Evolutionary conservation across 2,113 vertebrate species (phyloP).

Genomic region (Falco punctatus): DNA sequence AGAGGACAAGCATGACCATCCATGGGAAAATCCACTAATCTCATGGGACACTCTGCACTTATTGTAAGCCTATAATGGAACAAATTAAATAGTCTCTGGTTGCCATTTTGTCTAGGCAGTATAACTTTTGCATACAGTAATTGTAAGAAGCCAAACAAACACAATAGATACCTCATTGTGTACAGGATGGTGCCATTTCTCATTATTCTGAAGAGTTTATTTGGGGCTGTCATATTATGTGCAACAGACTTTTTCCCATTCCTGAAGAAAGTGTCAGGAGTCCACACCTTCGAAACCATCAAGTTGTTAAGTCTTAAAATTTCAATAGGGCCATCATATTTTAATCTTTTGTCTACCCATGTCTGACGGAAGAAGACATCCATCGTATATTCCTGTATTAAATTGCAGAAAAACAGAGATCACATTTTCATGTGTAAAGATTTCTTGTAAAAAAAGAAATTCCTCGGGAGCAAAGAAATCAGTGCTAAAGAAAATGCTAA

Average conservation of each 20-base stretch:
- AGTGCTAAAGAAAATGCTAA: slow-evolving; percentile 27
- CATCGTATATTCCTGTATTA: slow-evolving; percentile 94
- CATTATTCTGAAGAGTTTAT: slow-evolving; percentile 98
- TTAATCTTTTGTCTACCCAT: slow-evolving; percentile 94
- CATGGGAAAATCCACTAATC: slow-evolving; percentile 98
- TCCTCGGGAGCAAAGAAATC: slow-evolving; percentile 12
- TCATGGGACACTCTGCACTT: slow-evolving; percentile 98
- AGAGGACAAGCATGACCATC: slow-evolving; percentile 97
- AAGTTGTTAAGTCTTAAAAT: slow-evolving; percentile 96
- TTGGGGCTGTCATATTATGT: slow-evolving; percentile 98
- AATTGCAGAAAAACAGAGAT: slow-evolving; percentile 49
- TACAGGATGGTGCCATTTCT: slow-evolving; percentile 98
- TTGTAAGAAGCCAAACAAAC: slow-evolving; percentile 19
- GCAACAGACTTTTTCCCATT: slow-evolving; percentile 97
- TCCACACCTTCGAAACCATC: slow-evolving; percentile 99
- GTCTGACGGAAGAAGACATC: slow-evolving; percentile 99
- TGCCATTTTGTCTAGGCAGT: slow-evolving; percentile 53
- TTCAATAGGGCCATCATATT: slow-evolving; percentile 94
- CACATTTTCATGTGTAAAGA: background rate
- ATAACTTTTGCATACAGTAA: slow-evolving; percentile 51
- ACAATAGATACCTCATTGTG: slow-evolving; percentile 90
- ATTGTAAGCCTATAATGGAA: slow-evolving; percentile 90
- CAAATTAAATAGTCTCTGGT: slow-evolving; percentile 67
- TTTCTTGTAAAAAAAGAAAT: slow-evolving; percentile 19
- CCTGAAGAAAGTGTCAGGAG: slow-evolving; percentile 98